A percentile compares a stretch with the other conserved stretches of the same genome.
These are phyloP conservation scores for Phoxinus phoxinus DNA, from an alignment of 2,113 vertebrate species.

Conservation along the genomic window DNA sequence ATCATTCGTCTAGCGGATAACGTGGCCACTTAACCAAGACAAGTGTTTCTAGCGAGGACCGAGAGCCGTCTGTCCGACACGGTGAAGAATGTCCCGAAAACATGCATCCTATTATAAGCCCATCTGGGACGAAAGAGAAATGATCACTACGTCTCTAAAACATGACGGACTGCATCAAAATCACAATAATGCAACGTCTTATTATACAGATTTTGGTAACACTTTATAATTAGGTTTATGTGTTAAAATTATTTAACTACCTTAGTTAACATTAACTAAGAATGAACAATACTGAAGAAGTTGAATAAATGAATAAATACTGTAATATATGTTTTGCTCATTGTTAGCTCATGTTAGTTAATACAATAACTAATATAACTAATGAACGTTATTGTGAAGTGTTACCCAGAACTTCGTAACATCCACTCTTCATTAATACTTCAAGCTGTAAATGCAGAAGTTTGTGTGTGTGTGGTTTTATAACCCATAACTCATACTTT, in stretches of 20 bases:
- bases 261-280: too few relatives aligned
- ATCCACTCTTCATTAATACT: background rate
- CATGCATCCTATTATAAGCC: constrained; percentile 59
- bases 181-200: background rate
- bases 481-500: background rate
- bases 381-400: too few relatives aligned
- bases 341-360: too few relatives aligned
- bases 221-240: too few relatives aligned
- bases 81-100: constrained; percentile 71
- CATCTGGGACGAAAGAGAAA: constrained; percentile 59
- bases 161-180: background rate
- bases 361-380: too few relatives aligned
- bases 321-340: too few relatives aligned
- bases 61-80: constrained; percentile 62
- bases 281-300: too few relatives aligned
- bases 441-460: background rate
- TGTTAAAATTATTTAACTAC: too few relatives aligned
- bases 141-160: constrained; percentile 59
- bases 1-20: constrained; percentile 71
- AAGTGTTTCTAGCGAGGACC: constrained; percentile 64
- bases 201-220: background rate
- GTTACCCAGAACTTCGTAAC: too few relatives aligned
- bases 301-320: too few relatives aligned
- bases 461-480: background rate
- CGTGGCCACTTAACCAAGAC: constrained; percentile 67